Percentiles rank a stretch among this genome's conserved stretches.
phyloP scores from a whole-genome alignment of 2,888 invertebrate genomes.

The Eupeodes luniger region DNA sequence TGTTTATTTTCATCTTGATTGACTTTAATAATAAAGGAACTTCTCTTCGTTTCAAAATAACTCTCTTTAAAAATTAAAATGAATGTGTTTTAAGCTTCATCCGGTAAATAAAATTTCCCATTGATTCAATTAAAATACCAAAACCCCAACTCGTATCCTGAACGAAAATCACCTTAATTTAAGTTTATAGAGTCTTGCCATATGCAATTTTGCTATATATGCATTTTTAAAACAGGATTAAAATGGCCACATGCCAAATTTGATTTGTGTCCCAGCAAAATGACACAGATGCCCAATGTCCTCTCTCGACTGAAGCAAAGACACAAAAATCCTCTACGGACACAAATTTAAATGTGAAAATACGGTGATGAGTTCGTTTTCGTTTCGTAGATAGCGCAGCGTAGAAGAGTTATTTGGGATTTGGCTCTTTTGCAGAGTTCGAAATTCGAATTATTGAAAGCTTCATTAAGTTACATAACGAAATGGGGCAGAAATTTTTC shows the following conservation, averaged over 20 bases:
- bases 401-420: constrained; percentile 2
- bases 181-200: constrained; percentile 63
- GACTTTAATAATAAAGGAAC: background rate
- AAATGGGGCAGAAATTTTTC: constrained; percentile 60
- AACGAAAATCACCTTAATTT: constrained; percentile 62
- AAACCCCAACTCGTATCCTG: background rate
- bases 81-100: constrained; percentile 9
- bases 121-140: constrained; percentile 10
- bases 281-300: constrained; percentile 31
- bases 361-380: constrained; percentile 22
- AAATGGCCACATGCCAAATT: constrained; percentile 75
- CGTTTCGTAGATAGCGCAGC: background rate
- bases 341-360: constrained; percentile 38
- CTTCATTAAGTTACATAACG: constrained; percentile 69
- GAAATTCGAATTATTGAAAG: constrained; percentile 46
- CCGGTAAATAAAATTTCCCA: background rate
- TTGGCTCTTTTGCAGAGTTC: constrained; percentile 7
- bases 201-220: constrained; percentile 9
- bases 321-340: constrained; percentile 7
- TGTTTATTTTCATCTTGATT: too few relatives aligned
- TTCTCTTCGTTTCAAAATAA: background rate
- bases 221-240: constrained; percentile 65
- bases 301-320: background rate
- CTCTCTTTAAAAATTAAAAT: background rate
- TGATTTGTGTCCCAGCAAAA: constrained; percentile 52